Percentiles rank a stretch among this genome's conserved stretches.
phyloP scores from a whole-genome alignment of 2,113 vertebrate species.

The Catharus fuscescens region DNA sequence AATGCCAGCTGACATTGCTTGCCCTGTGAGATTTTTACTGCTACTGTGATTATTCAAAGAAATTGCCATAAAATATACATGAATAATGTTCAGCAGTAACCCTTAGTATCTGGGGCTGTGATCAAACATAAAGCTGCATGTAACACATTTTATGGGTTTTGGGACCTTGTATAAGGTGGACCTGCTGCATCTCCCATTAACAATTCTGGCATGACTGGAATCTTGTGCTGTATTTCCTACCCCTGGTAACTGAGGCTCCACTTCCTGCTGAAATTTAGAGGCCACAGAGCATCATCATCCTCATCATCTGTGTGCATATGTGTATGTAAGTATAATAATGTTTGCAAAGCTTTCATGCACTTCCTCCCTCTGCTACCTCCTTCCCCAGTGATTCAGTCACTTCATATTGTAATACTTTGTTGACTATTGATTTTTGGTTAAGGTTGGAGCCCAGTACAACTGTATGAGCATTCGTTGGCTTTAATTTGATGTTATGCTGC shows the following conservation, averaged over 20 bases:
- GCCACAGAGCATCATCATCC: neutral
- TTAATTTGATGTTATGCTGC: slow-evolving; percentile 75
- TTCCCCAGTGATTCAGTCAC: slow-evolving; percentile 64
- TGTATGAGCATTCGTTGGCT: slow-evolving; percentile 75
- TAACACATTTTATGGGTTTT: neutral
- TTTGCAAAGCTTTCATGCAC: slow-evolving; percentile 41
- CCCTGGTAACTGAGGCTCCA: neutral
- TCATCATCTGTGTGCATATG: neutral
- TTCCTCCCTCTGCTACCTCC: slow-evolving; percentile 31
- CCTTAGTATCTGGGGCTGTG: neutral
- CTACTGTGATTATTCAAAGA: slow-evolving; percentile 1
- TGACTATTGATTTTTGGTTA: slow-evolving; percentile 82
- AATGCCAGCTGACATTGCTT: neutral
- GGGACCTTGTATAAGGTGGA: neutral
- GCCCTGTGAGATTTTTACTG: slow-evolving; percentile 6
- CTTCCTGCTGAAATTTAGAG: neutral
- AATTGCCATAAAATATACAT: neutral
- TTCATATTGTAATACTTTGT: slow-evolving; percentile 78
- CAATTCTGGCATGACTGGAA: neutral
- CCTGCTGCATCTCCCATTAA: neutral
- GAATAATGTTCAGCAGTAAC: neutral
- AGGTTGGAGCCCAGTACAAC: slow-evolving; percentile 70
- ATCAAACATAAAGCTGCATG: neutral
- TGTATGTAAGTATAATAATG: neutral
- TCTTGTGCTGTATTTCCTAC: neutral